A percentile compares a stretch with the other conserved stretches of the same genome.
These are phyloP conservation scores for Pomacea maculata DNA, from an alignment of 1,140 invertebrate genomes.

Conservation along the genomic window DNA sequence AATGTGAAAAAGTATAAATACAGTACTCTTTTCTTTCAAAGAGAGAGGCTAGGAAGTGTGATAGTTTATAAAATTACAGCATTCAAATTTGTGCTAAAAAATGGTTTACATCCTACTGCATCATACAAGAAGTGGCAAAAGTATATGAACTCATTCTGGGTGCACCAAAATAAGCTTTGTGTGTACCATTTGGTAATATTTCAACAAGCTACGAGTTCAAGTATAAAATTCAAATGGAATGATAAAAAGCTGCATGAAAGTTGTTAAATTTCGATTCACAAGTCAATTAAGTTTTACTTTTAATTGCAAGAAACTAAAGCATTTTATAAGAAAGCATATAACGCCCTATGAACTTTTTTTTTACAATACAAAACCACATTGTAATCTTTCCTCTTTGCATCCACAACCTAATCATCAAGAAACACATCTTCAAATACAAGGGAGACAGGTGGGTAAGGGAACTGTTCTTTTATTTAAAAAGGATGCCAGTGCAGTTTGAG, in stretches of 20 bases:
- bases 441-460: too few relatives aligned
- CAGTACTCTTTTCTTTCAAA: constrained; percentile 2
- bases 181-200: neutral
- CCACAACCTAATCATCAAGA: neutral
- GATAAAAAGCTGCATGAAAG: constrained; percentile 17
- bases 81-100: constrained; percentile 8
- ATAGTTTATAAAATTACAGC: constrained; percentile 5
- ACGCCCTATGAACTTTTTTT: neutral
- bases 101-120: constrained; percentile 5
- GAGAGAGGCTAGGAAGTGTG: neutral
- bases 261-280: too few relatives aligned
- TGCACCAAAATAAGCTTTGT: constrained; percentile 8
- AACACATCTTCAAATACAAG: neutral
- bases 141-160: too few relatives aligned
- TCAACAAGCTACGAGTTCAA: constrained; percentile 12
- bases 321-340: neutral
- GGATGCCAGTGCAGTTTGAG: too few relatives aligned
- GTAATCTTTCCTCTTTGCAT: constrained; percentile 1
- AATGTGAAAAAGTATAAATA: constrained; percentile 7
- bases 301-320: neutral
- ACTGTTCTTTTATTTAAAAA: too few relatives aligned
- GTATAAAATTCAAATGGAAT: constrained; percentile 19
- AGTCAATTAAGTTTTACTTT: neutral
- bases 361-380: neutral
- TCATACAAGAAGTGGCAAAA: constrained; percentile 6